phyloP scores from a whole-genome alignment of 1,140 invertebrate genomes.

The Calliphora vicina region DNA sequence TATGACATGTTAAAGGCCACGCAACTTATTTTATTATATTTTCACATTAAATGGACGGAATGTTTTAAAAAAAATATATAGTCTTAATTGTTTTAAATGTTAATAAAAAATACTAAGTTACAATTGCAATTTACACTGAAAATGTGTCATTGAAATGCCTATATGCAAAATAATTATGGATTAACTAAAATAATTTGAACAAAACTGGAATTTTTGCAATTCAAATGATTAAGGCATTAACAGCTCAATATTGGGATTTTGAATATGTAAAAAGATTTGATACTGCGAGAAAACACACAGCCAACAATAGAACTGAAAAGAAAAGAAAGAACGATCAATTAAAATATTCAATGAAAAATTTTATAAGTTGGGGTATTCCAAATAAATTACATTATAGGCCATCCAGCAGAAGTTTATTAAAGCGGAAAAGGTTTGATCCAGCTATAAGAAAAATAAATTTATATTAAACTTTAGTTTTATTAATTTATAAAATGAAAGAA shows the following conservation, averaged over 20 bases:
- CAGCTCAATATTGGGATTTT: conserved; percentile 87
- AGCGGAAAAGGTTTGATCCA: conserved; percentile 78
- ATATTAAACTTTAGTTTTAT: conserved; percentile 22
- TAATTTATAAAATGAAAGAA: neutral
- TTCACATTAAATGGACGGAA: neutral
- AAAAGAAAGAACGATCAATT: conserved; percentile 1
- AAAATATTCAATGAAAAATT: neutral
- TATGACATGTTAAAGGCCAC: neutral
- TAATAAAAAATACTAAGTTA: neutral
- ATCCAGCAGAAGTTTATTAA: conserved; percentile 81
- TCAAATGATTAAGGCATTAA: conserved; percentile 69
- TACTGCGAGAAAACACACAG: conserved; percentile 85
- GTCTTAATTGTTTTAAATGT: neutral
- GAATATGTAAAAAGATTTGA: conserved; percentile 78
- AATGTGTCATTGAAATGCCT: neutral
- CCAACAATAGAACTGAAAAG: conserved; percentile 84
- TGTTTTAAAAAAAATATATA: neutral
- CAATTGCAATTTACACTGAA: neutral
- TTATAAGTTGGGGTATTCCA: neutral
- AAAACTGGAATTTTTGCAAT: neutral
- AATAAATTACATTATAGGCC: conserved; percentile 79
- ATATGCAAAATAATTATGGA: neutral
- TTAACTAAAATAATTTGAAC: neutral
- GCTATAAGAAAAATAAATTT: conserved; percentile 67
- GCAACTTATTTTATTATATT: neutral